Base-by-base conservation (phyloP, 1,140 invertebrate genomes). In the Pemphigus obesinymphae region DNA sequence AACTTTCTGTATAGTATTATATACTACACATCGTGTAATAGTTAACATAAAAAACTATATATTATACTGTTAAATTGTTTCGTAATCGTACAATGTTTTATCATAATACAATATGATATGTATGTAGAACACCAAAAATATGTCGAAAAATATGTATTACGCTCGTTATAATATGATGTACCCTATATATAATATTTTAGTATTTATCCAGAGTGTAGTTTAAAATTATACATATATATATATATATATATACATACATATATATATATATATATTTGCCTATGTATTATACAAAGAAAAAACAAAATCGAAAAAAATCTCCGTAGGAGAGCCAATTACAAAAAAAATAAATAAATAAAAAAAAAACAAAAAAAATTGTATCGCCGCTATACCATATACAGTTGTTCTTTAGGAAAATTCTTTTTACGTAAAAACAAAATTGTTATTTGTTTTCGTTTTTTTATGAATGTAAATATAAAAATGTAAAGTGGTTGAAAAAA, bases 401-500 rank as follows among this genome's bases (percentile, higher is more conserved):
- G 43, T 48, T 48, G 6, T 72, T 48, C 26, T 31, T 45, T 48
- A 72, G 68, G 15, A 31, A 45, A 72, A 48, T 48, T 72, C 40
- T 45, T 29, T 72, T 20, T 48, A 72, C 17, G 23, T 72, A 48
- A 29, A 72, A 45, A 70, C 34, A 43, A 43, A 70, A 70, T 70
- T 70, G 45, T 73, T 10, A 31, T 73, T 73, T 73, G 15, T 73
- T 73, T 73, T 45, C 17, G 2, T 45, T 68, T 73, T 73, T 73
- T 50, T 73, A 73, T 73, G 7, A 73, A 31, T 73, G 70, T 73
- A 73, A 48, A 73, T 73, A 73, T 31, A 29, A 31, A n/a, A 48
- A 29, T 73, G 70, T 73, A 73, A 73, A 73, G 70, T 50, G 70
- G 70, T 73, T 73, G 31, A 73, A 73, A 73, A 66, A 45, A 72